Percentiles rank a stretch among this genome's conserved stretches.
Evolutionary conservation across 1,140 invertebrate genomes (phyloP).

Genomic region (Drosophila biarmipes): DNA sequence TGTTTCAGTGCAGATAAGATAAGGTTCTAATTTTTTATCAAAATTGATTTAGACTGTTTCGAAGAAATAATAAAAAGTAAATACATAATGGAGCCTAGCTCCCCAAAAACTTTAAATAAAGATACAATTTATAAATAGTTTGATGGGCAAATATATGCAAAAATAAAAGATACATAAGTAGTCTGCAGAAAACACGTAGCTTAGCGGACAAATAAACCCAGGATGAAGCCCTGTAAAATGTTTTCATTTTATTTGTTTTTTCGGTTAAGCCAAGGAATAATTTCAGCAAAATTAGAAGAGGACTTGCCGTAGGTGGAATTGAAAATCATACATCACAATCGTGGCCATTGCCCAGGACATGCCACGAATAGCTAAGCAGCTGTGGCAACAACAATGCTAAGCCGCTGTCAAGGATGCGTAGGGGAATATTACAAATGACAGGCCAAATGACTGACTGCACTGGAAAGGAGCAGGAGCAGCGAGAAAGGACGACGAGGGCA

Average conservation of each 20-base stretch:
- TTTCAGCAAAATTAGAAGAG: constrained; percentile 33
- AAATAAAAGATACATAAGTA: not conserved
- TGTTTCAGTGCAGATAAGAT: not conserved
- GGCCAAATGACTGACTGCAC: constrained; percentile 66
- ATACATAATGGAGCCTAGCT: too few relatives aligned
- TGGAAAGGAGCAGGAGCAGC: constrained; percentile 7
- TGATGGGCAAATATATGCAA: not conserved
- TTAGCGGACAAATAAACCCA: constrained; percentile 4
- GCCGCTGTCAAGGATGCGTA: constrained; percentile 69
- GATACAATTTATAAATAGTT: not conserved
- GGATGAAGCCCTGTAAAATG: constrained; percentile 7
- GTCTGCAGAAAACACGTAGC: not conserved
- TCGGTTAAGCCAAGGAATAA: constrained; percentile 17
- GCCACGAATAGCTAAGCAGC: constrained; percentile 69
- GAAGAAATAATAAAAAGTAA: too few relatives aligned
- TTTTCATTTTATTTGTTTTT: not conserved
- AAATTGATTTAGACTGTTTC: not conserved
- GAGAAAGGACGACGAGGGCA: constrained; percentile 31
- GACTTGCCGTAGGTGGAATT: constrained; percentile 58
- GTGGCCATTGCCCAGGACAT: constrained; percentile 62
- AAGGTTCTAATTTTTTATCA: not conserved
- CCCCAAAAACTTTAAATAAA: too few relatives aligned
- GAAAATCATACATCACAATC: constrained; percentile 75
- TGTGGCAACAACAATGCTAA: constrained; percentile 45
- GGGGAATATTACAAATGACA: constrained; percentile 73